Percentiles rank a stretch among this genome's conserved stretches.
Evolutionary conservation across 2,888 invertebrate species (phyloP).

Genomic region (Trichacis sp.): DNA sequence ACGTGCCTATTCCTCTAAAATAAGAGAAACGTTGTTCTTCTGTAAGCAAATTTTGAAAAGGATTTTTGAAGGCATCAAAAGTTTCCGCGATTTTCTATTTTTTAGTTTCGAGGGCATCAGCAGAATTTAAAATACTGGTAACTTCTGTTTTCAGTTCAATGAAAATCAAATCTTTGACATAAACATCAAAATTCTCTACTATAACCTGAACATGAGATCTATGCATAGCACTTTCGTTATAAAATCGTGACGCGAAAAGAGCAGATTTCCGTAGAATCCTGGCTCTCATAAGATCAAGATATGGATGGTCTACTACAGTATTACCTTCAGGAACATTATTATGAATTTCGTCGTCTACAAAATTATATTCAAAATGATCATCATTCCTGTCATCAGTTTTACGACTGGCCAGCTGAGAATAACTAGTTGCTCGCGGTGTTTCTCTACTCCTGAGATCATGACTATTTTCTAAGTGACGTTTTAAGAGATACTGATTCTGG

Average conservation of each 20-base stretch:
- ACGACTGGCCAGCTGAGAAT: no score
- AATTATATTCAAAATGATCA: no score
- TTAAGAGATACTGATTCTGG: neutral
- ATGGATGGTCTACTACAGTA: no score
- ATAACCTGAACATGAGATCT: conserved; percentile 1
- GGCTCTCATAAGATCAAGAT: no score
- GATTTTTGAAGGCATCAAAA: neutral
- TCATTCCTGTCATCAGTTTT: neutral
- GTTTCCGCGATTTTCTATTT: conserved; percentile 5
- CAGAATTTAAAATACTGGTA: neutral
- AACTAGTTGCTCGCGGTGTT: no score
- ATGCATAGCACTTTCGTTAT: neutral
- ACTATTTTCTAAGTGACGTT: neutral
- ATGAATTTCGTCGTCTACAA: no score
- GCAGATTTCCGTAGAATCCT: neutral
- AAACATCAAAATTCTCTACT: neutral
- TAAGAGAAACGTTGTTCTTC: conserved; percentile 9
- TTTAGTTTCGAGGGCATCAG: neutral
- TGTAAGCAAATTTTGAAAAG: conserved; percentile 10
- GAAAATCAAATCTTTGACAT: neutral
- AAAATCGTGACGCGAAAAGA: neutral
- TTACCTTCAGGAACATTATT: no score
- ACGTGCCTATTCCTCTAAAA: conserved; percentile 1
- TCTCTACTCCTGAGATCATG: neutral
- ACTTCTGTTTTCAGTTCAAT: neutral